A percentile compares a stretch with the other conserved stretches of the same genome.
Conservation (phyloP, 1,140 invertebrate genomes). For the Psix sp. region DNA sequence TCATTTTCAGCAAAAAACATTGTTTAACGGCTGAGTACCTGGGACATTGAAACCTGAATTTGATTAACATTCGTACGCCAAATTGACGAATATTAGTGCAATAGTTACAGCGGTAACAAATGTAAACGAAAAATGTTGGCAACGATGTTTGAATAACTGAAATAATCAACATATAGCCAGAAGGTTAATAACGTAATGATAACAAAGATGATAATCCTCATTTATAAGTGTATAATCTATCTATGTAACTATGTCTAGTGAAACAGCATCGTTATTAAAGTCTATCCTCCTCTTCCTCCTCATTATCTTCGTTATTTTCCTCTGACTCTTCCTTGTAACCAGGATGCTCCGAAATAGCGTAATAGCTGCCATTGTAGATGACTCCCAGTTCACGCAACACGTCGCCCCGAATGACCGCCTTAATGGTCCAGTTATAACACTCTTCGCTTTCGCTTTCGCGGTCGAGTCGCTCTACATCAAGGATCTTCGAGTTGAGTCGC, state of each 20-base stretch:
- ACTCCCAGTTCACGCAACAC: constrained; percentile 92
- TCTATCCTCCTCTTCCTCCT: constrained; percentile 87
- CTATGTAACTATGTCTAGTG: constrained; percentile 71
- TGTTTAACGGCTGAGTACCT: too few relatives aligned
- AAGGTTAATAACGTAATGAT: too few relatives aligned
- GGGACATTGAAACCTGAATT: background rate
- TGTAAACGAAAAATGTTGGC: constrained; percentile 12
- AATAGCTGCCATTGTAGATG: constrained; percentile 96
- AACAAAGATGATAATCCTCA: constrained; percentile 66
- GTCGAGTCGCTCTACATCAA: constrained; percentile 94
- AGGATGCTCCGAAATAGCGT: constrained; percentile 95
- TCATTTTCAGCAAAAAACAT: too few relatives aligned
- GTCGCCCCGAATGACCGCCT: constrained; percentile 93
- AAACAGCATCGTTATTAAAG: constrained; percentile 80
- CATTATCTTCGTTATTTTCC: constrained; percentile 87
- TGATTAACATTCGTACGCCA: background rate
- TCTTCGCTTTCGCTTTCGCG: constrained; percentile 93
- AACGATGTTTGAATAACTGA: too few relatives aligned
- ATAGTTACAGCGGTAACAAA: constrained; percentile 36
- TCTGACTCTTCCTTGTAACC: constrained; percentile 92
- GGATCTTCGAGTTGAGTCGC: constrained; percentile 92
- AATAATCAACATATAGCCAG: too few relatives aligned
- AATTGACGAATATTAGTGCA: constrained; percentile 24
- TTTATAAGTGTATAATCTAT: constrained; percentile 71
- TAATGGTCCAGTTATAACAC: constrained; percentile 96